Percentiles rank a stretch among this genome's conserved stretches.
phyloP scores from a whole-genome alignment of 2,113 vertebrate genomes.

The Amblyornis subalaris region DNA sequence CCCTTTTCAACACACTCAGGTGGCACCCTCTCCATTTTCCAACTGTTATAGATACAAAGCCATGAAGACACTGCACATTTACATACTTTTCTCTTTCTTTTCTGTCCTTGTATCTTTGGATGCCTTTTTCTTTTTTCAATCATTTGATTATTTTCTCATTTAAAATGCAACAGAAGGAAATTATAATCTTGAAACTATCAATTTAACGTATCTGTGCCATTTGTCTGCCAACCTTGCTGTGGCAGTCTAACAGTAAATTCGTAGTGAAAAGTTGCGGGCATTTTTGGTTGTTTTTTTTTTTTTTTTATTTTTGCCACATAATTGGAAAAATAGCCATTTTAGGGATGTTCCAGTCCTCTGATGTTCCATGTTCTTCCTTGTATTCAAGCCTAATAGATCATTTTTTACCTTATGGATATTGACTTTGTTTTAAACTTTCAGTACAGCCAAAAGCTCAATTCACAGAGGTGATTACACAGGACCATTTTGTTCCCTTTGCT shows the following conservation, averaged over 20 bases:
- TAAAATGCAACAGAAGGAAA: not conserved
- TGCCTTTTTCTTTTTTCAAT: not conserved
- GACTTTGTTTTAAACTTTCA: not conserved
- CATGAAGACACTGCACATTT: not conserved
- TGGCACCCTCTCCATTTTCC: not conserved
- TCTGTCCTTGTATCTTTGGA: not conserved
- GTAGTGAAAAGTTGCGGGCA: not conserved
- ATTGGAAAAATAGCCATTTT: not conserved
- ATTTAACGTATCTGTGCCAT: not conserved
- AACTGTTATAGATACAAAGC: not conserved
- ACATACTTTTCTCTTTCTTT: not conserved
- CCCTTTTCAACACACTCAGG: not conserved
- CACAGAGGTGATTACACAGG: not conserved
- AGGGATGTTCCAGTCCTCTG: not conserved
- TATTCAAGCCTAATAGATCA: not conserved
- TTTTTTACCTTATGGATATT: not conserved
- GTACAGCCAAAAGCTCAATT: not conserved
- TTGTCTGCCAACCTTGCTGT: not conserved
- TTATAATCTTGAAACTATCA: not conserved
- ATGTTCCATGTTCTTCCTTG: not conserved
- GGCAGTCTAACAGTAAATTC: not conserved
- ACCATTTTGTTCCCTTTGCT: not conserved
- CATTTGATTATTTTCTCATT: not conserved
- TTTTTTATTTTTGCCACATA: not conserved
- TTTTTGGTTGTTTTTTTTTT: not conserved